A percentile compares a stretch with the other conserved stretches of the same genome.
phyloP scores from a whole-genome alignment of 2,113 vertebrate species.

The Pedetes capensis region DNA sequence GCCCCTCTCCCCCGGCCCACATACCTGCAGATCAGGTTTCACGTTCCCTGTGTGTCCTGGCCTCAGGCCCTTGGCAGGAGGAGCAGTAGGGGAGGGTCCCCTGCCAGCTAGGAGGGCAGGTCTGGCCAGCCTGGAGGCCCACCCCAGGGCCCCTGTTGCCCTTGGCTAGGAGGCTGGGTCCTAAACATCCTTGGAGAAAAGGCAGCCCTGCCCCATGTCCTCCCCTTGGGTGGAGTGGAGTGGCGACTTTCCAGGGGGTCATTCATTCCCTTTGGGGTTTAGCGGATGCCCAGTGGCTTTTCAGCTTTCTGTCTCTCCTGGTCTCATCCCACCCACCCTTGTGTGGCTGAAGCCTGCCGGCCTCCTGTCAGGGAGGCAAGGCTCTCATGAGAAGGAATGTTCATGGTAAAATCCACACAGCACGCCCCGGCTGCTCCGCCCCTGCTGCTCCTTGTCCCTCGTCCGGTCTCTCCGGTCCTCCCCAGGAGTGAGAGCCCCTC shows the following conservation, averaged over 20 bases:
- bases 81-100: neutral
- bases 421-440: too few relatives aligned
- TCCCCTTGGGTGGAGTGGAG: accelerated
- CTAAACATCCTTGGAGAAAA: neutral
- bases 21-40: slow-evolving; percentile 68
- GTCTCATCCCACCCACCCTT: neutral
- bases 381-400: neutral
- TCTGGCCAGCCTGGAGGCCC: neutral
- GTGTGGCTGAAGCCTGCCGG: neutral
- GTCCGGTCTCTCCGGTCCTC: neutral
- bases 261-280: accelerated
- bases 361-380: neutral
- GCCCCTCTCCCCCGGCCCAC: neutral
- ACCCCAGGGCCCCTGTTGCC: neutral
- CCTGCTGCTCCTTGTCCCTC: neutral
- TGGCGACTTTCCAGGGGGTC: neutral
- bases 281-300: neutral
- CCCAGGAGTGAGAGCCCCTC: neutral
- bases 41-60: neutral
- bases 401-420: neutral
- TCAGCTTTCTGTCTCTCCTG: neutral
- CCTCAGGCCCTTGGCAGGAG: neutral
- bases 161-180: neutral
- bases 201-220: neutral
- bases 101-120: neutral